Evolutionary conservation across 2,888 invertebrate genomes (phyloP).

Genomic region (Loripinus fragilis): DNA sequence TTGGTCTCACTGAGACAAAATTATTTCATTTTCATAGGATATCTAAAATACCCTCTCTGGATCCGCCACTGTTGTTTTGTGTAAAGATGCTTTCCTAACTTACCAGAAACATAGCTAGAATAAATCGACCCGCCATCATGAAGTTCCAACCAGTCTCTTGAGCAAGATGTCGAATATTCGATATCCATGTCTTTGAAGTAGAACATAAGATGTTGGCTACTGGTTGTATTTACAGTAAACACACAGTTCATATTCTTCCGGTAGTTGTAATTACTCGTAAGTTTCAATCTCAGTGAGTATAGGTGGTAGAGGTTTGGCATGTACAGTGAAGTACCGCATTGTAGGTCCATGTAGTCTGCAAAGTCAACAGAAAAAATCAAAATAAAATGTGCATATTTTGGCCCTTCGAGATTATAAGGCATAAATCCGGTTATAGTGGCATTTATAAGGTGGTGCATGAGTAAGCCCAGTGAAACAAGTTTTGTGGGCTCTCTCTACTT

Average conservation of each 20-base stretch:
- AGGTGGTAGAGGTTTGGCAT: background rate
- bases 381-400: too few species aligned
- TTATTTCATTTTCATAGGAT: too few species aligned
- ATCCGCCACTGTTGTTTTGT: too few species aligned
- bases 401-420: too few species aligned
- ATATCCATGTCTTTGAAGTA: background rate
- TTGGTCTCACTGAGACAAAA: too few species aligned
- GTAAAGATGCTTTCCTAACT: too few species aligned
- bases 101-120: conserved; percentile 2
- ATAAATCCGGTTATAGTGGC: too few species aligned
- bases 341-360: conserved; percentile 10
- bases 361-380: background rate
- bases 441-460: too few species aligned
- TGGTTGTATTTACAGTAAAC: background rate
- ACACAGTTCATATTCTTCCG: background rate
- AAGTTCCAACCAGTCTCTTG: background rate
- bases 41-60: too few species aligned
- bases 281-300: background rate
- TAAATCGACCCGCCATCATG: conserved; percentile 4
- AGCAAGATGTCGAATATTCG: background rate
- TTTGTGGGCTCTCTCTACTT: too few species aligned
- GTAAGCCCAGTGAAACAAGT: too few species aligned
- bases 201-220: background rate
- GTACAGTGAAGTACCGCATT: background rate
- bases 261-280: background rate